These are phyloP conservation scores for Poeciliopsis paucimaculata DNA, from an alignment of 2,797 vertebrate species.

Conservation along the genomic window DNA sequence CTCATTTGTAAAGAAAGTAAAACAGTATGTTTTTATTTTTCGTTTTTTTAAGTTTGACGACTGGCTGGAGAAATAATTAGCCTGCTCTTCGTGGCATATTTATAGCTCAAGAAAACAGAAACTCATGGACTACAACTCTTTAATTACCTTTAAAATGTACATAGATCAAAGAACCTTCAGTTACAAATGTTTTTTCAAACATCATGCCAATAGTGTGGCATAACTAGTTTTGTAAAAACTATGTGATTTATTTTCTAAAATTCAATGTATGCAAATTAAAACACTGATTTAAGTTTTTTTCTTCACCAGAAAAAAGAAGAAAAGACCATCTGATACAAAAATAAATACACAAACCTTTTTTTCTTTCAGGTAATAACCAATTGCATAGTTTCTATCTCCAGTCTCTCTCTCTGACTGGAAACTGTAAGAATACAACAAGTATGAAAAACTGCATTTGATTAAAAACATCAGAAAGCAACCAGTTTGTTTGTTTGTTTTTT, in stretches of 20 bases:
- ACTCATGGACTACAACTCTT: background rate
- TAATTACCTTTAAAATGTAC: background rate
- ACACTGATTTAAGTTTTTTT: background rate
- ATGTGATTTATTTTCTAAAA: background rate
- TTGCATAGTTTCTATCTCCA: conserved; percentile 90
- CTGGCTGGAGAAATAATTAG: background rate
- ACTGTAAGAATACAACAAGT: conserved; percentile 61
- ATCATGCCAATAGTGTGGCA: background rate
- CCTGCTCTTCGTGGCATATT: background rate
- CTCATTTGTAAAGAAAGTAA: background rate
- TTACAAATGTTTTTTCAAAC: background rate
- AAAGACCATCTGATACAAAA: background rate
- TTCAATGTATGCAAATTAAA: background rate
- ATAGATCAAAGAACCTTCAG: too few relatives aligned
- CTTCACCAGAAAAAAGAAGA: background rate
- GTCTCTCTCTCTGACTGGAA: conserved; percentile 94
- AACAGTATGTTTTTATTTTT: background rate
- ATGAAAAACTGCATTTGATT: conserved; percentile 9
- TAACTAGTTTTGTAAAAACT: background rate
- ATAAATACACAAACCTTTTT: conserved; percentile 83
- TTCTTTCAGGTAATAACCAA: conserved; percentile 93
- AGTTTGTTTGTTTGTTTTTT: background rate
- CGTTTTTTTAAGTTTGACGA: background rate
- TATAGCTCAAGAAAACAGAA: background rate
- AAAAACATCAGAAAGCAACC: background rate